Evolutionary conservation across 2,888 invertebrate genomes (phyloP), one percentile per base, ranked within the genome.

Genomic region (Drosophila prostipennis): DNA sequence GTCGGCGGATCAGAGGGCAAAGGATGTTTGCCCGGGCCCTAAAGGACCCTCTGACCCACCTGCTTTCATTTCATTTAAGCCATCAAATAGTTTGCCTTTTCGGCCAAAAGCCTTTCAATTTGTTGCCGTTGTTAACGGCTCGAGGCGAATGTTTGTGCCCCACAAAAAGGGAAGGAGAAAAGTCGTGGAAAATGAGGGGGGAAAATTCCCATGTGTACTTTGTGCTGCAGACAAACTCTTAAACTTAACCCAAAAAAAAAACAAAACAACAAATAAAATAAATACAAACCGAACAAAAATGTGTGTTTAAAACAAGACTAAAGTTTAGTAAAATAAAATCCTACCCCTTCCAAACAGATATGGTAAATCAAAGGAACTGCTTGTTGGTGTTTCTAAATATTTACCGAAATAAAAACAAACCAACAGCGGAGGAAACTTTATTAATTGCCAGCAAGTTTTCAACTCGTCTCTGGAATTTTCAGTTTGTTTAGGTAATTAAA

Each of bases 401-500:
- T 79, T 80, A 79, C 76, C 52, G 43, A 76, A 61, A 76, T 51
- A 45, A 67, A 26, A 45, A 45, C 26, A 26, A 45, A 3, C 45
- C 29, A 10, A 10, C 45, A 29, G n/a, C 14, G 29, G 19, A 4
- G 26, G 29, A 56, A 81, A 87, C 74, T 86, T 81, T 78, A 80
- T 83, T 83, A 81, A 86, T 83, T 83, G 80, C 81, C 58, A 48
- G 52, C 68, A 45, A 68, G 58, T 57, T 69, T 68, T 19, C 45
- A 57, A 55, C 49, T 58, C 69, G 34, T 69, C 52, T 14, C 14
- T 29, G 29, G 45, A 29, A 46, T 63, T 19, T 63, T 57, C 37
- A 49, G 68, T 77, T 79, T 78, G 80, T 87, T 82, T 82, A 69
- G 84, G 87, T 87, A 84, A 82, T 82, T 82, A 77, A 86, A 87